Base-by-base conservation (phyloP, 2,888 invertebrate species). In the Bruchidius siliquastri region DNA sequence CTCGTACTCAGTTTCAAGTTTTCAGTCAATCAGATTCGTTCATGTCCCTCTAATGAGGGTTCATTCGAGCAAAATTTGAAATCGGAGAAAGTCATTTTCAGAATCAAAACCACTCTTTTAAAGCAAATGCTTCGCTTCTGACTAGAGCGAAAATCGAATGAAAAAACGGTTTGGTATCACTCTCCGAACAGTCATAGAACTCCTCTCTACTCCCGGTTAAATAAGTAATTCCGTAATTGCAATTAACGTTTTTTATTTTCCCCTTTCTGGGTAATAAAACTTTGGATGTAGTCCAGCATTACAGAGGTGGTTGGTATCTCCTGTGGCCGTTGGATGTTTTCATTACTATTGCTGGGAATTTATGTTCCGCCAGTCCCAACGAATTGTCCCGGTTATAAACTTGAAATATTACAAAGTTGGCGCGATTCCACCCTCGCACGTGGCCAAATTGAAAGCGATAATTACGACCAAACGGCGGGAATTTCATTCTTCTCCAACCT, bases 321-420 rank as follows among this genome's bases (percentile, higher is more conserved):
- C 49, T 49, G 49, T 8, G 8, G 26, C 49, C 49, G 18, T 4
- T 49, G 18, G 49, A 49, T 49, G 49, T 49, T 49, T 49, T 49
- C 49, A 49, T 49, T 49, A 49, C 49, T 8, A 49, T 49, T 49
- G 49, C 49, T 13, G 49, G 26, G 49, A 49, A 49, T 49, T 49
- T 49, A 49, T 49, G 49, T 49, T 49, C 49, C 13, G 49, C 49
- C 13, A 13, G 49, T 13, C 49, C 1, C 49, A 18, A 73, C 71
- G 71, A 73, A 71, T 73, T 71, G 71, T 73, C 22, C 32, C 71
- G 32, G 72, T 72, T 71, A 69, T 72, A 72, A 74, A 74, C 49
- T 68, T 72, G 72, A 74, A 74, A 72, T 72, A 74, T 74, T 67
- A 72, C 22, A 68, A 71, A 21, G 72, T 72, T 74, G 74, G 74